Evolutionary conservation across 1,140 invertebrate genomes (phyloP).

Genomic region (Leptinotarsa texana): DNA sequence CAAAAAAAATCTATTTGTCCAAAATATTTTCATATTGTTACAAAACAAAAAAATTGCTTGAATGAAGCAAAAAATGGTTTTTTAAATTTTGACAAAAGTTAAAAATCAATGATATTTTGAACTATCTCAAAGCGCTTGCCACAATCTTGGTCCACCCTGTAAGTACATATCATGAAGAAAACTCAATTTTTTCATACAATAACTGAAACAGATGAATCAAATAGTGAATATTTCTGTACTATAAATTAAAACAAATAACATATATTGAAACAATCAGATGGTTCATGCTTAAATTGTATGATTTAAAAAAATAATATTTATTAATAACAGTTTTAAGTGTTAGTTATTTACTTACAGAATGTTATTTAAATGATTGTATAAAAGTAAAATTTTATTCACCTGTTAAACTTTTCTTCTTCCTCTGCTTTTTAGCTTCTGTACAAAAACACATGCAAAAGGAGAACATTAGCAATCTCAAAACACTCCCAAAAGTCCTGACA

Average conservation of each 20-base stretch:
- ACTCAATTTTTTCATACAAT: not conserved
- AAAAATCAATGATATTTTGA: no score
- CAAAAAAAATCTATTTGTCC: no score
- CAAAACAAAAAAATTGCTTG: no score
- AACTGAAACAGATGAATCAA: slow-evolving; percentile 1
- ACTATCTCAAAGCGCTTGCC: not conserved
- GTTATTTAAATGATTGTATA: slow-evolving; percentile 25
- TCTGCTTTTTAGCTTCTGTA: slow-evolving; percentile 90
- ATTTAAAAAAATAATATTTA: slow-evolving; percentile 28
- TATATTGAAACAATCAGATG: not conserved
- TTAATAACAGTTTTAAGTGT: slow-evolving; percentile 25
- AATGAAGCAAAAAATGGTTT: no score
- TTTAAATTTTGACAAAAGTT: no score
- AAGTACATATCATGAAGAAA: not conserved
- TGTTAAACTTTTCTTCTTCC: slow-evolving; percentile 85
- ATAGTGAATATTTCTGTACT: not conserved
- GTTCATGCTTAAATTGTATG: slow-evolving; percentile 21
- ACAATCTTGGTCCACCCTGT: not conserved
- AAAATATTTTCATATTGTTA: no score
- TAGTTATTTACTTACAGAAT: slow-evolving; percentile 30
- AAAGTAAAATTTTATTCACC: slow-evolving; percentile 65
- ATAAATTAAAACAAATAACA: not conserved
- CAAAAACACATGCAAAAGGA: slow-evolving; percentile 68
- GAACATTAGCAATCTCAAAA: slow-evolving; percentile 64
- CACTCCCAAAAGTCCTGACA: slow-evolving; percentile 55